phyloP scores from a whole-genome alignment of 1,140 invertebrate species.

The Macrostomum lignano region DNA sequence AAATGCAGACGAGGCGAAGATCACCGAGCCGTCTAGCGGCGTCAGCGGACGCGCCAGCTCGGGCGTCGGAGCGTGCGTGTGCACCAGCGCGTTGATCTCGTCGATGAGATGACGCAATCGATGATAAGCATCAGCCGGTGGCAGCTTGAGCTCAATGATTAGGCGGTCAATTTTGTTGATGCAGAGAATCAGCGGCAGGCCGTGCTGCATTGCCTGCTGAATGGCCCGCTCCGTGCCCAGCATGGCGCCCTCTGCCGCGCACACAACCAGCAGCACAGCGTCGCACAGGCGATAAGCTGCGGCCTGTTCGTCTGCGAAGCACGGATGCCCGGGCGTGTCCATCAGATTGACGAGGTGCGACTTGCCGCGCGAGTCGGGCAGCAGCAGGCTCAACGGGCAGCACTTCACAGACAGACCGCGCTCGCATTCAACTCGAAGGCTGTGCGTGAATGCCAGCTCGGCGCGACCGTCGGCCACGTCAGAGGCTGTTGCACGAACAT shows the following conservation, averaged over 20 bases:
- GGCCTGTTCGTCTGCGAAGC: constrained; percentile 95
- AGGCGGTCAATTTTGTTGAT: constrained; percentile 93
- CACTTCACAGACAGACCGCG: constrained; percentile 86
- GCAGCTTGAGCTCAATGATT: constrained; percentile 78
- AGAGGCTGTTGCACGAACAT: too few species aligned
- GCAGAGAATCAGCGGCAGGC: constrained; percentile 67
- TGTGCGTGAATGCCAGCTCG: too few species aligned
- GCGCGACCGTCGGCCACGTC: too few species aligned
- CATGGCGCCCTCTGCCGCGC: constrained; percentile 91
- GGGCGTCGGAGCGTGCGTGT: too few species aligned
- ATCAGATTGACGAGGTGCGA: constrained; percentile 81
- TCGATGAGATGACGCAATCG: constrained; percentile 89
- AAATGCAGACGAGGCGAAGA: constrained; percentile 85
- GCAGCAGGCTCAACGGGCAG: constrained; percentile 63
- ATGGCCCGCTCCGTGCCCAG: constrained; percentile 79
- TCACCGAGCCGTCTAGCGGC: constrained; percentile 68
- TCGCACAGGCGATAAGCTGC: constrained; percentile 80
- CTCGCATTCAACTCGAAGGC: constrained; percentile 24
- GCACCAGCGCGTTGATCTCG: constrained; percentile 64
- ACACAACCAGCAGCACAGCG: constrained; percentile 81
- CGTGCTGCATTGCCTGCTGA: constrained; percentile 70
- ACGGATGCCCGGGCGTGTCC: constrained; percentile 89
- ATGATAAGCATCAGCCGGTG: constrained; percentile 89
- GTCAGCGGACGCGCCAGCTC: too few species aligned
- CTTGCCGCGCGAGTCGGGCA: constrained; percentile 73